Base-by-base conservation (phyloP, 1,140 invertebrate genomes). In the Drosophila aff. region DNA sequence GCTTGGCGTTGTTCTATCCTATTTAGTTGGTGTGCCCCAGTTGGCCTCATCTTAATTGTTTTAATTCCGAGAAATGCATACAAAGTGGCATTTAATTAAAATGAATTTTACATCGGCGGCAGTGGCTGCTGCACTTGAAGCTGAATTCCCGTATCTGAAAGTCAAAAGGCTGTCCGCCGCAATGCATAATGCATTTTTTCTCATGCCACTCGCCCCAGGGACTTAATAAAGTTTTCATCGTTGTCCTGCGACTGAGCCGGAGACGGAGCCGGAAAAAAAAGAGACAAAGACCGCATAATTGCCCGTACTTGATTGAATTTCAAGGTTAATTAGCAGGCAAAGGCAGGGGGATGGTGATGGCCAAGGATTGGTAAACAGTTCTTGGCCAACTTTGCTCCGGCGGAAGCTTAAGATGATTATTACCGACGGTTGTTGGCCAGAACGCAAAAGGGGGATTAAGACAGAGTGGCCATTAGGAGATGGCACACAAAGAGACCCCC, bases 81-180 rank as follows among this genome's bases (percentile, higher is more conserved):
- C 85, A 84, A 83, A 87, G 85, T 87, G 84, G 66, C 85, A 89
- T 87, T 87, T 89, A 87, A 87, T 87, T 87, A 89, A 89, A 87
- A 69, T 66, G 66, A 83, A 83, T 87, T 89, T 83, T 28, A 63
- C 82, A 78, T 68, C 52, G 53, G 50, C 76, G 49, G 44, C 33
- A 58, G 49, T 31, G 61, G 53, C 53, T 67, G n/a, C 49, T 52
- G 58, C 52, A 76, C 47, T 64, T 63, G 41, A 59, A 58, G 53
- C 66, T 43, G 36, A 41, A 41, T 21, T n/a, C 46, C 21, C 38
- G 26, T 47, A 49, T 33, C 36, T 57, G 49, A 36, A 53, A 53
- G 52, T 53, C 52, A 53, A 53, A 38, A 36, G 52, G 18, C 52
- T 23, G 52, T 16, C 18, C 18, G 43, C 62, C 63, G 66, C 55